Conservation (phyloP, 92 coral and sea anemone species). For the Bergia puertoricense region DNA sequence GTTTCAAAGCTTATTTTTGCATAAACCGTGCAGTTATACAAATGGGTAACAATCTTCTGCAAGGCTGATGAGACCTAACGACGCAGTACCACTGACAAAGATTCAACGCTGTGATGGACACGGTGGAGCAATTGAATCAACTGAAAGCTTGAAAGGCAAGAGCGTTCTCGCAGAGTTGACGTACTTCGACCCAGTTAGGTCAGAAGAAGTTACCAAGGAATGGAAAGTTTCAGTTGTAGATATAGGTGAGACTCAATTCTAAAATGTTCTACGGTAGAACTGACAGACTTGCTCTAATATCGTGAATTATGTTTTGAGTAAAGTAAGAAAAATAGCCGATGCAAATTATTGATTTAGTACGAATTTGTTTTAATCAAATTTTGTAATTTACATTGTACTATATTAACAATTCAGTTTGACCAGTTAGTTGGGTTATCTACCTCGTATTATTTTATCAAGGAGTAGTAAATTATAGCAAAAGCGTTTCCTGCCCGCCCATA, state of each 20-base stretch:
- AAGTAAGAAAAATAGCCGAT: too few relatives aligned
- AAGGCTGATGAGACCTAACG: slow-evolving; percentile 18
- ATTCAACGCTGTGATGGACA: not conserved
- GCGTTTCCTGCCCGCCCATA: too few relatives aligned
- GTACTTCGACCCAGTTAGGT: slow-evolving; percentile 20
- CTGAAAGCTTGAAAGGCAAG: not conserved
- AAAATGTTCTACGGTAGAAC: too few relatives aligned
- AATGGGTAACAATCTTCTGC: slow-evolving; percentile 37
- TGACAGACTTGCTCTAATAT: too few relatives aligned
- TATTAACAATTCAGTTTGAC: too few relatives aligned
- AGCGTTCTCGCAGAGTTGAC: slow-evolving; percentile 7
- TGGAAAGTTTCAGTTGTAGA: slow-evolving; percentile 41
- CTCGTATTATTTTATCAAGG: too few relatives aligned
- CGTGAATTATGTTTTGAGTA: too few relatives aligned
- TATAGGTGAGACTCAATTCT: slow-evolving; percentile 1
- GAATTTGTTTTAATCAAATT: too few relatives aligned
- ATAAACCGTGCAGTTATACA: not conserved
- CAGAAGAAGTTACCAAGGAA: slow-evolving; percentile 28
- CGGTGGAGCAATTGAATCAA: not conserved
- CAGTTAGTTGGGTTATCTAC: too few relatives aligned
- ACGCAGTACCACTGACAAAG: slow-evolving; percentile 23
- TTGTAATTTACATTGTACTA: too few relatives aligned
- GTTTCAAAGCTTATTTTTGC: not conserved
- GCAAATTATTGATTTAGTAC: too few relatives aligned
- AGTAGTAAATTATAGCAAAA: too few relatives aligned